These are phyloP conservation scores for Sander lucioperca DNA, from an alignment of 2,113 vertebrate genomes.

Conservation along the genomic window DNA sequence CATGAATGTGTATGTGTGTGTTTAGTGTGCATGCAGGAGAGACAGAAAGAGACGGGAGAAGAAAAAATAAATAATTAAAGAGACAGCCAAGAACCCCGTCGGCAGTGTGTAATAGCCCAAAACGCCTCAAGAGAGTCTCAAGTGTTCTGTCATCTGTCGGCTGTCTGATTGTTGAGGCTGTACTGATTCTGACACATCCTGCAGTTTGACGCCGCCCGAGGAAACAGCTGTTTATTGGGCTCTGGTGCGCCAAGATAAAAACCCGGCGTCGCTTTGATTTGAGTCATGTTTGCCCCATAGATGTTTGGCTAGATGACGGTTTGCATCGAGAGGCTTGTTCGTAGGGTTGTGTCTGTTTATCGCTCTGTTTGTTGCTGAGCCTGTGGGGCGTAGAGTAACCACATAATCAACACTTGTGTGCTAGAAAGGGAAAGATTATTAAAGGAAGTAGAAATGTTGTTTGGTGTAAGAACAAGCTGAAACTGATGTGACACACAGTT, in stretches of 20 bases:
- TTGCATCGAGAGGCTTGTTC: slow-evolving; percentile 52
- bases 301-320: slow-evolving; percentile 69
- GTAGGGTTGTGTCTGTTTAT: slow-evolving; percentile 64
- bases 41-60: background rate
- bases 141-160: slow-evolving; percentile 62
- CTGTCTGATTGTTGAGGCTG: slow-evolving; percentile 69
- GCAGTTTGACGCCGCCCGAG: slow-evolving; percentile 51
- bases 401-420: slow-evolving; percentile 43
- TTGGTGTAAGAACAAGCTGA: slow-evolving; percentile 3
- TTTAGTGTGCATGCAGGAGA: background rate
- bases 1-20: background rate
- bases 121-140: slow-evolving; percentile 46
- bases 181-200: slow-evolving; percentile 50
- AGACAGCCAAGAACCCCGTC: slow-evolving; percentile 27
- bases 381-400: slow-evolving; percentile 27
- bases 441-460: slow-evolving; percentile 27
- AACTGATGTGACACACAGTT: background rate
- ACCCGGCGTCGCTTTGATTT: slow-evolving; percentile 58
- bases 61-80: slow-evolving; percentile 45
- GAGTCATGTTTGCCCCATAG: slow-evolving; percentile 61
- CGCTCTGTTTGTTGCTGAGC: slow-evolving; percentile 45
- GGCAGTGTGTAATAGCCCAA: slow-evolving; percentile 54
- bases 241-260: slow-evolving; percentile 68
- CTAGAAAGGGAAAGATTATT: slow-evolving; percentile 46
- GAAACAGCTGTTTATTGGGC: slow-evolving; percentile 65